Percentiles rank a stretch among this genome's conserved stretches.
phyloP scores from a whole-genome alignment of 2,888 invertebrate genomes.

The Tachina lurida region DNA sequence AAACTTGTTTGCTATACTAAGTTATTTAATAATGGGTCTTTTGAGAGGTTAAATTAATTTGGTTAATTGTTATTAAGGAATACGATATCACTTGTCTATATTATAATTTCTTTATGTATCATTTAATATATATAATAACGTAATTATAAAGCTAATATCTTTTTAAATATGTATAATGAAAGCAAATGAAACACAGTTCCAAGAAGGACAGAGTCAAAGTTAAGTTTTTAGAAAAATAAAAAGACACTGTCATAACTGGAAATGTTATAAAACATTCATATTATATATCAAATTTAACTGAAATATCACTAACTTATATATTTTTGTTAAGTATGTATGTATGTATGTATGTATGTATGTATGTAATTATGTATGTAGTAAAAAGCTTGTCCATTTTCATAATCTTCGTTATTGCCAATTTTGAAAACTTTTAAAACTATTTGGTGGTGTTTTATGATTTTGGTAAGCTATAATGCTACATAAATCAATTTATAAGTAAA shows the following conservation, averaged over 20 bases:
- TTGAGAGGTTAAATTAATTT: constrained; percentile 46
- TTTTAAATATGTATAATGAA: constrained; percentile 58
- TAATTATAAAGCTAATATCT: constrained; percentile 67
- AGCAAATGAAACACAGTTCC: constrained; percentile 36
- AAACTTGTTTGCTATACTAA: constrained; percentile 17
- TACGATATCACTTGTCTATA: constrained; percentile 69
- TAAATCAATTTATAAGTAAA: constrained; percentile 18
- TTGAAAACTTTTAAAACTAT: constrained; percentile 42
- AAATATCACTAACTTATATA: constrained; percentile 10
- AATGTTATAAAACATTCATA: constrained; percentile 27
- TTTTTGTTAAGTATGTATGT: constrained; percentile 3
- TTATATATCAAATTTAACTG: neutral
- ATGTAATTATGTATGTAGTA: neutral
- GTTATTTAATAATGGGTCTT: constrained; percentile 16
- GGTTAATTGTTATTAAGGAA: constrained; percentile 60
- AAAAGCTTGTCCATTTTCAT: constrained; percentile 33
- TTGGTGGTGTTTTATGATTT: constrained; percentile 65
- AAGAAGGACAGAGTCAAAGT: constrained; percentile 8
- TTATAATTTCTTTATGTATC: constrained; percentile 44
- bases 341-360: neutral
- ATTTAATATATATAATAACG: constrained; percentile 13
- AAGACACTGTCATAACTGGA: constrained; percentile 17
- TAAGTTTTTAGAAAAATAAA: constrained; percentile 7
- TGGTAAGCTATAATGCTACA: constrained; percentile 25
- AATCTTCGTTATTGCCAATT: constrained; percentile 16